These are phyloP conservation scores for Tipula unca DNA, from an alignment of 2,888 invertebrate species.

Conservation along the genomic window DNA sequence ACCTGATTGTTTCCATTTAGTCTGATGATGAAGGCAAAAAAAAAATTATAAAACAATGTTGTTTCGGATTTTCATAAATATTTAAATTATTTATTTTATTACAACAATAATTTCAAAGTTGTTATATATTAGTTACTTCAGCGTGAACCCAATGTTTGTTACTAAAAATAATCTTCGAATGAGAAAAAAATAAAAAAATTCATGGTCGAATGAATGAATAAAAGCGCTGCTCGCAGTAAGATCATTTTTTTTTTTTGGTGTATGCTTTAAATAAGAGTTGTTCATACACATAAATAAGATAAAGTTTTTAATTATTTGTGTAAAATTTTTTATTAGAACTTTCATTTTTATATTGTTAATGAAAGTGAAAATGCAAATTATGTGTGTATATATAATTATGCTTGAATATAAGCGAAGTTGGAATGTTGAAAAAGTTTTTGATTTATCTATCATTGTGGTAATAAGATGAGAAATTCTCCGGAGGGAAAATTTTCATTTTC, in stretches of 20 bases:
- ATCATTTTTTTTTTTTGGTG: not conserved
- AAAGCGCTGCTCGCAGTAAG: not conserved
- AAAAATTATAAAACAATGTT: not conserved
- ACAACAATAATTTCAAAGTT: not conserved
- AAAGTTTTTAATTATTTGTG: not conserved
- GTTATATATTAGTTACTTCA: not conserved
- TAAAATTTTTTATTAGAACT: not conserved
- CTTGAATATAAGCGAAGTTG: not conserved
- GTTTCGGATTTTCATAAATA: not conserved
- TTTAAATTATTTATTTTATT: not conserved
- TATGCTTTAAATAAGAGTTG: not conserved
- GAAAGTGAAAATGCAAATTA: constrained; percentile 14
- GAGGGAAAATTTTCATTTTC: not conserved
- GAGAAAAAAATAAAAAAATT: not conserved
- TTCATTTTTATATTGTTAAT: not conserved
- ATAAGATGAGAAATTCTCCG: not conserved
- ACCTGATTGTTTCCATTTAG: constrained; percentile 2
- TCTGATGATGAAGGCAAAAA: not conserved
- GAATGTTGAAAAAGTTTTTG: not conserved
- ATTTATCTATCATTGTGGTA: not conserved
- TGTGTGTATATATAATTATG: not conserved
- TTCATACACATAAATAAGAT: not conserved
- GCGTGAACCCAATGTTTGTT: not conserved
- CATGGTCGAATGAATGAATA: not conserved
- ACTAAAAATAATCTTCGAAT: not conserved